Percentiles rank a stretch among this genome's conserved stretches.
Evolutionary conservation across 2,113 vertebrate genomes (phyloP).

Genomic region (Indicator maculatus): DNA sequence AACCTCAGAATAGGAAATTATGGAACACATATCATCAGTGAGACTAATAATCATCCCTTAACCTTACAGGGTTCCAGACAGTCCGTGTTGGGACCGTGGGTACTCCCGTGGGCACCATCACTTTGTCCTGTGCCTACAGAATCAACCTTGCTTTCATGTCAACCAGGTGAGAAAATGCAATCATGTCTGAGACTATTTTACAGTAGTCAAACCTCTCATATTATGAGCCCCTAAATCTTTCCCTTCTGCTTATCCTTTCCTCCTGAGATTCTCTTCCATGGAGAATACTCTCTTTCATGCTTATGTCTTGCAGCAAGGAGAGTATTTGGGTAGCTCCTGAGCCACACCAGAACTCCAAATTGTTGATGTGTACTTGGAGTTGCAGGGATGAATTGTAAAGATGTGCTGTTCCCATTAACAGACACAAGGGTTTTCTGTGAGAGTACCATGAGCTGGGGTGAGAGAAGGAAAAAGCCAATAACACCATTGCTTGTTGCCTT

Average conservation of each 20-base stretch:
- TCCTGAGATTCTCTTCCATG: not conserved
- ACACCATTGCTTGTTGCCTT: slow-evolving; percentile 75
- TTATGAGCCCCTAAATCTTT: not conserved
- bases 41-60: slow-evolving; percentile 26
- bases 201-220: not conserved
- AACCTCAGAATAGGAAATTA: not conserved
- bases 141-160: slow-evolving; percentile 98
- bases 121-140: slow-evolving; percentile 96
- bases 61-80: slow-evolving; percentile 90
- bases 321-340: slow-evolving; percentile 40
- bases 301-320: not conserved
- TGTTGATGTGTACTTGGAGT: slow-evolving; percentile 24
- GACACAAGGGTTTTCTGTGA: not conserved
- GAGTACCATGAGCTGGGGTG: not conserved
- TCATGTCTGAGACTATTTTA: not conserved
- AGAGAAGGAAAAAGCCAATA: slow-evolving; percentile 50
- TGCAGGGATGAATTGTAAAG: slow-evolving; percentile 17
- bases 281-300: not conserved
- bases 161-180: slow-evolving; percentile 83
- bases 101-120: slow-evolving; percentile 94
- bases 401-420: slow-evolving; percentile 16
- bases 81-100: slow-evolving; percentile 95
- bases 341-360: not conserved
- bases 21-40: not conserved
- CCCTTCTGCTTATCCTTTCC: not conserved